Conservation (phyloP, 2,113 vertebrate species). For the Zosterops japonicus region DNA sequence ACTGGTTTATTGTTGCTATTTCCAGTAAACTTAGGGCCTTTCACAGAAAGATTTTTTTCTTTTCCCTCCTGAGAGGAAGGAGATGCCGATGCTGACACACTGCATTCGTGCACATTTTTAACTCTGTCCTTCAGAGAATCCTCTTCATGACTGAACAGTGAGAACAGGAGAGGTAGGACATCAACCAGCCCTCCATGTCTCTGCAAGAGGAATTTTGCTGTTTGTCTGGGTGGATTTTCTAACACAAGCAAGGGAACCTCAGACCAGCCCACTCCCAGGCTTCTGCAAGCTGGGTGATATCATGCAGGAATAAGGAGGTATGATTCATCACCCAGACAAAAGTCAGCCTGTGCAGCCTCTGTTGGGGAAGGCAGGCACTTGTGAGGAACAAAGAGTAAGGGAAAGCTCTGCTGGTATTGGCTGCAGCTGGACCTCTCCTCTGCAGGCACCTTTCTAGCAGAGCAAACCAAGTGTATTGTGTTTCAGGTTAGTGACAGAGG, state of each 20-base stretch:
- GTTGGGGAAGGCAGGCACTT: not conserved
- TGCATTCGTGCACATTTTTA: not conserved
- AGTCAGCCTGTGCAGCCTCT: not conserved
- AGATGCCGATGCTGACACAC: accelerated
- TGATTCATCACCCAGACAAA: constrained; percentile 49
- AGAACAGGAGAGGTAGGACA: not conserved
- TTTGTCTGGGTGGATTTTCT: not conserved
- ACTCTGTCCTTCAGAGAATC: not conserved
- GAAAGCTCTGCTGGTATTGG: not conserved
- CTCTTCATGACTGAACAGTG: accelerated
- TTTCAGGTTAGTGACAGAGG: accelerated
- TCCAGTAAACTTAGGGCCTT: not conserved
- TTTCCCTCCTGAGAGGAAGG: not conserved
- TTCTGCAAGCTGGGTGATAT: constrained; percentile 18
- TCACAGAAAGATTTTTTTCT: not conserved
- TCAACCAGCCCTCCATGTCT: not conserved
- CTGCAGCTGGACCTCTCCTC: not conserved
- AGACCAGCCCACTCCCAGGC: not conserved
- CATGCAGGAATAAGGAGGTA: constrained; percentile 44
- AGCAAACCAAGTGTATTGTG: not conserved
- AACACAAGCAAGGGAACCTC: not conserved
- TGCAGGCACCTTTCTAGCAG: not conserved
- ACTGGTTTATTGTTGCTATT: not conserved
- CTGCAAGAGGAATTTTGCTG: not conserved
- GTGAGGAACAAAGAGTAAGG: not conserved